A percentile compares a stretch with the other conserved stretches of the same genome.
Evolutionary conservation across 2,888 invertebrate genomes (phyloP).

Genomic region (Diloba caeruleocephala): DNA sequence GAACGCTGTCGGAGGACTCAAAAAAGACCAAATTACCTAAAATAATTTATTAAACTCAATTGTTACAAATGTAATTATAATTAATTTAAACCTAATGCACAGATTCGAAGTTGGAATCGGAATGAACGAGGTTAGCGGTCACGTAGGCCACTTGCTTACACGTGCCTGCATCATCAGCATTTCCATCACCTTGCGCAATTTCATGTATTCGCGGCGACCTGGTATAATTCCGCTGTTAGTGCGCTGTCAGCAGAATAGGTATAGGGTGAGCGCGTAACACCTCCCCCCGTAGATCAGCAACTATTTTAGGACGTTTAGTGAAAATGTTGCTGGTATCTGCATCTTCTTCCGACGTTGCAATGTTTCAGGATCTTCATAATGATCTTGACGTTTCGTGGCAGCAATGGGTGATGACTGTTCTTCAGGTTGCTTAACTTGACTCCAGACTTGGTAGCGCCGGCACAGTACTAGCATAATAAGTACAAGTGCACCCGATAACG

Average conservation of each 20-base stretch:
- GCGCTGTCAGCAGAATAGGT: not conserved
- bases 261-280: not conserved
- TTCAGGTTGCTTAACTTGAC: not conserved
- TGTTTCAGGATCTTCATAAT: not conserved
- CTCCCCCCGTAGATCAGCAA: slow-evolving; percentile 12
- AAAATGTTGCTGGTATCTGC: slow-evolving; percentile 3
- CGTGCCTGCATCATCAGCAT: no score
- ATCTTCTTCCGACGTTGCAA: not conserved
- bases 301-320: slow-evolving; percentile 3
- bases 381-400: not conserved
- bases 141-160: no score
- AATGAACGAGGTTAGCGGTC: no score
- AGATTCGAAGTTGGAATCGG: no score
- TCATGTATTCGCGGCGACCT: no score
- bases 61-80: no score
- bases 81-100: no score
- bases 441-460: not conserved
- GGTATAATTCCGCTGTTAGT: not conserved
- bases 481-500: not conserved
- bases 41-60: no score
- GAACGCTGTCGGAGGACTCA: no score
- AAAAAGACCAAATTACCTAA: no score
- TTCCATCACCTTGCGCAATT: no score
- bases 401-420: not conserved
- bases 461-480: not conserved